Percentiles rank a stretch among this genome's conserved stretches.
Evolutionary conservation across 2,888 invertebrate genomes (phyloP).

Genomic region (Adela reaumurella): DNA sequence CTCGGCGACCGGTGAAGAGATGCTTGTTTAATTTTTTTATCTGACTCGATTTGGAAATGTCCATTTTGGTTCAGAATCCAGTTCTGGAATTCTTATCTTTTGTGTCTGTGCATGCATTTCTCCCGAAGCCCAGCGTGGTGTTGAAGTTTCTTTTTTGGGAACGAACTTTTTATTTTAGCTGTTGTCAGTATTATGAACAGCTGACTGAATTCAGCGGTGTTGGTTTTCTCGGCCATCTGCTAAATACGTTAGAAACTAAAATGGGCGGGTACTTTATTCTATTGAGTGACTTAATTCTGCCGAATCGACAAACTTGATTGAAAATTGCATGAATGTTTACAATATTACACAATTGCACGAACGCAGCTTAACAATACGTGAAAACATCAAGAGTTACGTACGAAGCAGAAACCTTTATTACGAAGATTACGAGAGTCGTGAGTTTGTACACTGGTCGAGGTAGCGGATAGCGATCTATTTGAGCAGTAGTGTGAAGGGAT

Average conservation of each 20-base stretch:
- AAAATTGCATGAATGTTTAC: too few relatives aligned
- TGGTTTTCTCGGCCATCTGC: too few relatives aligned
- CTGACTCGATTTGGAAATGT: background rate
- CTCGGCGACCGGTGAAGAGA: background rate
- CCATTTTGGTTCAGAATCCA: background rate
- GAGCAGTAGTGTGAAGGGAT: conserved; percentile 42
- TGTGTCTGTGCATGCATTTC: background rate
- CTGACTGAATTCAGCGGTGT: too few relatives aligned
- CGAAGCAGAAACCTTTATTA: too few relatives aligned
- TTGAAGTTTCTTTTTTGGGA: background rate
- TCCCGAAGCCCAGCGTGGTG: background rate
- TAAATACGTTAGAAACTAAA: too few relatives aligned
- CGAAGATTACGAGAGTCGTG: background rate
- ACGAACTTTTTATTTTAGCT: background rate
- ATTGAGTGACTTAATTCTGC: too few relatives aligned
- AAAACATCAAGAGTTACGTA: too few relatives aligned
- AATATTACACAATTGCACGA: too few relatives aligned
- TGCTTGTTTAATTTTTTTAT: background rate
- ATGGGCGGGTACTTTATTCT: too few relatives aligned
- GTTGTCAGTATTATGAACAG: too few relatives aligned
- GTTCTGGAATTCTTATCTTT: background rate
- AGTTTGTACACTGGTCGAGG: conserved; percentile 41
- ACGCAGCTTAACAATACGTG: too few relatives aligned
- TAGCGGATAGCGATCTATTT: conserved; percentile 26
- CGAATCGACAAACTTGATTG: too few relatives aligned